A percentile compares a stretch with the other conserved stretches of the same genome.
Conservation (phyloP, 2,888 invertebrate species). For the Argyresthia albistria region DNA sequence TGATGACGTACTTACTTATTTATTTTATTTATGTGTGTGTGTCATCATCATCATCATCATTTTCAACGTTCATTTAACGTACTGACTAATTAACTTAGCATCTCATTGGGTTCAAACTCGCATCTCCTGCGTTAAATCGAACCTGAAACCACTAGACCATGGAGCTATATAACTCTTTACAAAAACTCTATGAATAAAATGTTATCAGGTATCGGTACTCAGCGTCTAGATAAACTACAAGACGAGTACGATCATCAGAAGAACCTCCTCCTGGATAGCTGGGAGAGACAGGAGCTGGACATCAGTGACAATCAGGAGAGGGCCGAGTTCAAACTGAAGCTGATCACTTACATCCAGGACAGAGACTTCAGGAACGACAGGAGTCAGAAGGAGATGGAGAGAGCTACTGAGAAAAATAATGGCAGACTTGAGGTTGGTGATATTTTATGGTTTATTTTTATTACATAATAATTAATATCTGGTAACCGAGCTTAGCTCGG, state of each 20-base stretch:
- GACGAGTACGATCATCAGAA: constrained; percentile 71
- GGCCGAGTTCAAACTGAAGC: constrained; percentile 71
- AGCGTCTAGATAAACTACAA: constrained; percentile 70
- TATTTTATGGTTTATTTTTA: neutral
- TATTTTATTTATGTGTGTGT: too few species aligned
- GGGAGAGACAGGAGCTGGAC: constrained; percentile 67
- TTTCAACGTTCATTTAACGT: too few species aligned
- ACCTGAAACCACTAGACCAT: too few species aligned
- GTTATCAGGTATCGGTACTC: constrained; percentile 65
- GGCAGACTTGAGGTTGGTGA: constrained; percentile 49
- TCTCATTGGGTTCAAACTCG: too few species aligned
- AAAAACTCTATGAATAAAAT: too few species aligned
- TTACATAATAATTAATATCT: too few species aligned
- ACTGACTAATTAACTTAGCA: too few species aligned
- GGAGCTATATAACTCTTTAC: too few species aligned
- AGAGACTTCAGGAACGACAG: constrained; percentile 39
- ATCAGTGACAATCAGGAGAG: constrained; percentile 62
- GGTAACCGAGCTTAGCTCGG: too few species aligned
- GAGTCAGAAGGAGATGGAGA: constrained; percentile 30
- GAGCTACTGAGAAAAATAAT: constrained; percentile 52
- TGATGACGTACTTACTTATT: too few species aligned
- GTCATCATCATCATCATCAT: too few species aligned
- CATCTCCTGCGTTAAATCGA: too few species aligned
- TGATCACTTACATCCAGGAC: constrained; percentile 73
- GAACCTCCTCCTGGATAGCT: constrained; percentile 60